A percentile compares a stretch with the other conserved stretches of the same genome.
Conservation (phyloP, 2,113 vertebrate species). For the Tachuris rubrigastra region DNA sequence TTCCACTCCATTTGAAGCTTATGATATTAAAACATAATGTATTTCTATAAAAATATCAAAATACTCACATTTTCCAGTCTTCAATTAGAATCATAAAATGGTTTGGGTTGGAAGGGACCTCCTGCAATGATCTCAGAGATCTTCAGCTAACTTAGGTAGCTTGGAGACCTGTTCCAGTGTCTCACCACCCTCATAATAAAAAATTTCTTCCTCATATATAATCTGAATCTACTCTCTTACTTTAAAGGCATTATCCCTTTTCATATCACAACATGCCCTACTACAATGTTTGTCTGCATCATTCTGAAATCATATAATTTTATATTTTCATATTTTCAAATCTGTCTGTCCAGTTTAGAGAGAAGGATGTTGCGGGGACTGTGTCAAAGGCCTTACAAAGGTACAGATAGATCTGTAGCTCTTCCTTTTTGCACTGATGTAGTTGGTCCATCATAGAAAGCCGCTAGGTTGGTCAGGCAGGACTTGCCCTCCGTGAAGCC, state of each 20-base stretch:
- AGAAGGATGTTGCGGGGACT: background rate
- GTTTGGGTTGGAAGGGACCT: background rate
- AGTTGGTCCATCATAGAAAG: background rate
- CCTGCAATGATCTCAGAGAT: background rate
- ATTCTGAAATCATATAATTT: background rate
- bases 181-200: background rate
- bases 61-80: background rate
- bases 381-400: background rate
- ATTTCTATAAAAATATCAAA: background rate
- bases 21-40: background rate
- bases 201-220: background rate
- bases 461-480: background rate
- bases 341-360: background rate
- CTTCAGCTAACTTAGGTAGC: background rate
- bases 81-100: background rate
- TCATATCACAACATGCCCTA: background rate
- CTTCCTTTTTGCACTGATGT: background rate
- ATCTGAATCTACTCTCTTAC: background rate
- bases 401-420: background rate
- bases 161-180: background rate
- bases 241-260: background rate
- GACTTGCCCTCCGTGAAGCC: background rate
- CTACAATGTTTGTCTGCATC: rapidly evolving
- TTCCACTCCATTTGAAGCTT: background rate
- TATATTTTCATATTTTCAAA: background rate